Evolutionary conservation across 2,888 invertebrate species (phyloP).

Genomic region (Pyrrhia umbra): DNA sequence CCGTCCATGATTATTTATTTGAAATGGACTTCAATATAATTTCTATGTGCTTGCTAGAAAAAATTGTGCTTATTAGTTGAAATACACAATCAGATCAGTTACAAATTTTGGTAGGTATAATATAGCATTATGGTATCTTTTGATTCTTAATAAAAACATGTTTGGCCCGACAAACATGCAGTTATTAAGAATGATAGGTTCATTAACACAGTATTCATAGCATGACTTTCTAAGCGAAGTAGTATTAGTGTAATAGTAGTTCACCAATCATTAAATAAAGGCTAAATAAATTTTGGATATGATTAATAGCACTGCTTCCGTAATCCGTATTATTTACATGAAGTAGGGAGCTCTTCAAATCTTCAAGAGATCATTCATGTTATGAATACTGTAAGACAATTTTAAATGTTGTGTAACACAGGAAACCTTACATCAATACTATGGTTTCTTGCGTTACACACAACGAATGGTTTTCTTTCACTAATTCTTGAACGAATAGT

Average conservation of each 20-base stretch:
- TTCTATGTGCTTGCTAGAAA: slow-evolving; percentile 76
- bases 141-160: slow-evolving; percentile 44
- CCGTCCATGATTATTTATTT: slow-evolving; percentile 82
- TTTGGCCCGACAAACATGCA: slow-evolving; percentile 40
- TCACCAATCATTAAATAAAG: too few species aligned
- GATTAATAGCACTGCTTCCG: neutral
- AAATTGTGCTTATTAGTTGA: slow-evolving; percentile 65
- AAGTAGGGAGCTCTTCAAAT: neutral
- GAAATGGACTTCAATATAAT: slow-evolving; percentile 63
- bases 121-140: slow-evolving; percentile 4
- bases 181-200: slow-evolving; percentile 29
- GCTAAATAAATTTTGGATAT: too few species aligned
- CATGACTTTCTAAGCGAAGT: slow-evolving; percentile 63
- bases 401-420: slow-evolving; percentile 58
- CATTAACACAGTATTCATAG: slow-evolving; percentile 70
- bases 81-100: slow-evolving; percentile 36
- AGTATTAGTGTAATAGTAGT: too few species aligned
- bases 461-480: slow-evolving; percentile 25
- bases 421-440: slow-evolving; percentile 49
- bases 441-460: slow-evolving; percentile 62
- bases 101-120: slow-evolving; percentile 11
- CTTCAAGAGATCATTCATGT: slow-evolving; percentile 63
- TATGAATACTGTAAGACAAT: slow-evolving; percentile 67
- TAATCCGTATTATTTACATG: neutral
- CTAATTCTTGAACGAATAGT: slow-evolving; percentile 27